A percentile compares a stretch with the other conserved stretches of the same genome.
Evolutionary conservation across 2,113 vertebrate genomes (phyloP).

Genomic region (Ptyas mucosa): DNA sequence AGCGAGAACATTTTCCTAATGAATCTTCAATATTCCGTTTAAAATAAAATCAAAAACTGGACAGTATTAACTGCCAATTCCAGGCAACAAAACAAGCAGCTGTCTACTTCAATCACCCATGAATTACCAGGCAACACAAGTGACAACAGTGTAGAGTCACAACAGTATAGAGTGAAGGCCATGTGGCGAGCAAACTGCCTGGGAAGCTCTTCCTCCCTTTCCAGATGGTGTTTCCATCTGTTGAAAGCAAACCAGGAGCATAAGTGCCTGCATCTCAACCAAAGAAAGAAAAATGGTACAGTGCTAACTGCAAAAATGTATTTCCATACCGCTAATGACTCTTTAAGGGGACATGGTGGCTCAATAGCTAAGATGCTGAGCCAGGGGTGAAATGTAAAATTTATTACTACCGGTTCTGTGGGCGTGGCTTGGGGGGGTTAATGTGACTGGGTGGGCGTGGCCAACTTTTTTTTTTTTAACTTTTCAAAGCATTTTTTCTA

Average conservation of each 20-base stretch:
- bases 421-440: no score
- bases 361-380: no score
- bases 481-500: no score
- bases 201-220: conserved; percentile 9
- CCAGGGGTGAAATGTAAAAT: no score
- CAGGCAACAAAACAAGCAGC: conserved; percentile 3
- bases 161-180: not conserved
- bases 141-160: conserved; percentile 3
- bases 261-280: not conserved
- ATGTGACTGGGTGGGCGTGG: no score
- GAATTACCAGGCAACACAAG: conserved; percentile 19
- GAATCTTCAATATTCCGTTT: not conserved
- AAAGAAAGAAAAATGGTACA: not conserved
- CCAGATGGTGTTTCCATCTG: conserved; percentile 22
- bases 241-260: rapidly evolving
- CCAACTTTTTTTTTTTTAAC: no score
- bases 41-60: conserved; percentile 15
- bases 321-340: not conserved
- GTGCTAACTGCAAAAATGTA: not conserved
- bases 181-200: not conserved
- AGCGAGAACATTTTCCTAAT: not conserved
- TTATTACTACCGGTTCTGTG: no score
- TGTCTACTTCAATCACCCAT: not conserved
- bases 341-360: no score
- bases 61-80: not conserved